Percentiles rank a stretch among this genome's conserved stretches.
Conservation (phyloP, 2,113 vertebrate genomes). For the Oncorhynchus mykiss region DNA sequence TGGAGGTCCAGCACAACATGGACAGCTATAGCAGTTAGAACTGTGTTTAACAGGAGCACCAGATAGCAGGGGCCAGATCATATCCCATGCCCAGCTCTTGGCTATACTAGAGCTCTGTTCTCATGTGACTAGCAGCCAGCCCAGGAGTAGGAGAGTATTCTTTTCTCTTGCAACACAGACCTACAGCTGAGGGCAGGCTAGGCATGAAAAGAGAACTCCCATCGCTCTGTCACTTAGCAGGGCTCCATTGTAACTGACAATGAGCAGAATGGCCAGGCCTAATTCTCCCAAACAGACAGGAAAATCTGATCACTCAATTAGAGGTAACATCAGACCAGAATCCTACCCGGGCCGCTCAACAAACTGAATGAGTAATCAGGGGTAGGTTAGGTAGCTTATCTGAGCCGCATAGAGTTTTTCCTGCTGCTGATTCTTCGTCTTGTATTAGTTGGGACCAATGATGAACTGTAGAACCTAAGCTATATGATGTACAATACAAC, state of each 20-base stretch:
- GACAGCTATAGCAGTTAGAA: background rate
- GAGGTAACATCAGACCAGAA: background rate
- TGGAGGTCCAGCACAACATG: too few species aligned
- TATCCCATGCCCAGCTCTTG: background rate
- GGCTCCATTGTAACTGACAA: background rate
- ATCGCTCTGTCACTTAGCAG: background rate
- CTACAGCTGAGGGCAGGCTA: background rate
- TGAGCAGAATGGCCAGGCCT: background rate
- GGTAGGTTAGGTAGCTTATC: background rate
- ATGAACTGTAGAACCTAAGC: too few species aligned
- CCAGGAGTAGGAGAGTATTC: background rate
- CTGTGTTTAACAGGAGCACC: background rate
- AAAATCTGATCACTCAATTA: constrained; percentile 2
- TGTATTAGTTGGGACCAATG: too few species aligned
- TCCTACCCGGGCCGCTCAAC: too few species aligned
- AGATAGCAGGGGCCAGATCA: background rate
- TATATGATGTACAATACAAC: too few species aligned
- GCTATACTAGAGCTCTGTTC: background rate
- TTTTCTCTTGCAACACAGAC: background rate
- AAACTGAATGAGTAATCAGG: too few species aligned
- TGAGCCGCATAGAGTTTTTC: background rate
- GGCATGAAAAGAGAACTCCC: background rate
- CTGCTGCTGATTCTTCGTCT: too few species aligned
- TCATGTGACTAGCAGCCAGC: background rate
- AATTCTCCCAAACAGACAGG: background rate